phyloP scores from a whole-genome alignment of 1,140 invertebrate genomes.

The Notospermus geniculatus region DNA sequence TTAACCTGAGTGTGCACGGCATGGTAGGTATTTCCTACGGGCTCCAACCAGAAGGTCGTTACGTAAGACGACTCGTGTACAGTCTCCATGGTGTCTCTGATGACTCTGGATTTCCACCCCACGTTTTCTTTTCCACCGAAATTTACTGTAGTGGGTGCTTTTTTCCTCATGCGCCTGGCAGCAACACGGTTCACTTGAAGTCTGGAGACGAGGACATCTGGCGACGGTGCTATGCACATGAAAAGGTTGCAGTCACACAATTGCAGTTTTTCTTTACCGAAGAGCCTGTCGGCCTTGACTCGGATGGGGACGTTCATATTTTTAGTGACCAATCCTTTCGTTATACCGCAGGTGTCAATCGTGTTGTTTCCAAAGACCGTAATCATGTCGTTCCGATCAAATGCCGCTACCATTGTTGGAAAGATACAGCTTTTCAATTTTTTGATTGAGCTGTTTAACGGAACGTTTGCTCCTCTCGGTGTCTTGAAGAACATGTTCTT shows the following conservation, averaged over 20 bases:
- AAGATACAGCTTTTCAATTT: not conserved
- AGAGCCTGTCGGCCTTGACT: not conserved
- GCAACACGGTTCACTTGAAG: not conserved
- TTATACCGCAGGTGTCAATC: not conserved
- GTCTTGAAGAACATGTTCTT: not conserved
- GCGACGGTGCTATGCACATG: slow-evolving; percentile 4
- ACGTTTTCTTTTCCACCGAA: not conserved
- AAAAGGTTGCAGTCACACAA: not conserved
- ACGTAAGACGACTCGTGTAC: not conserved
- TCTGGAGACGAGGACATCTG: not conserved
- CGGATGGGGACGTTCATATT: not conserved
- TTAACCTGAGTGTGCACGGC: not conserved
- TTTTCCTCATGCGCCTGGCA: not conserved
- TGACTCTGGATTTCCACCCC: not conserved
- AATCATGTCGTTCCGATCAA: not conserved
- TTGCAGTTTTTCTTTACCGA: slow-evolving; percentile 4
- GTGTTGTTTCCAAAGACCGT: not conserved
- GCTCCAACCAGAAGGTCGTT: not conserved
- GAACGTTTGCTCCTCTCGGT: not conserved
- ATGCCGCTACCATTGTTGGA: not conserved
- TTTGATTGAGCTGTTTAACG: not conserved
- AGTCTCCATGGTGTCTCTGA: not conserved
- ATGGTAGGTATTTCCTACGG: not conserved
- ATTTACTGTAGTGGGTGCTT: not conserved
- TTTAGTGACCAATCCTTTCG: not conserved